Base-by-base conservation (phyloP, 2,888 invertebrate species). In the Callinectes sapidus region DNA sequence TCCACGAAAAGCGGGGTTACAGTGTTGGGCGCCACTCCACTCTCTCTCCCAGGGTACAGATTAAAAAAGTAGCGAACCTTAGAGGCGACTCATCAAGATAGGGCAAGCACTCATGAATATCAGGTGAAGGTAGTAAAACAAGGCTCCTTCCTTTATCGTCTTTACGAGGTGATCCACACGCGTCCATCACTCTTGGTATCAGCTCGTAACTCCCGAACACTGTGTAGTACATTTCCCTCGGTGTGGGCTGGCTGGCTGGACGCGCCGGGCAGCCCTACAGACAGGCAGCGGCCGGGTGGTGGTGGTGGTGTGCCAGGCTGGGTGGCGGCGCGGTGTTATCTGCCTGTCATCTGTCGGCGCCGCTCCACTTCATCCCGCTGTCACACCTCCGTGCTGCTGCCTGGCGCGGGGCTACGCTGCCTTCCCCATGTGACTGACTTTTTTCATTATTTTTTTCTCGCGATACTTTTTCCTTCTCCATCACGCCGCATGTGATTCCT, bases 331-430 rank as follows among this genome's bases (percentile, higher is more conserved):
- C 14, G 48, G 48, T 18, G 87, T 87, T 48, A 87, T 87, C 87
- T 87, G 42, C 87, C 87, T 87, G 87, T 87, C 87, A 87, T 87
- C 87, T 87, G 87, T 54, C 87, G 87, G 87, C 54, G 48, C 48
- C 87, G 87, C 87, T 87, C 42, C 87, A 42, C 87, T 87, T 54
- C 87, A 87, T 87, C 87, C 87, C 28, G 87, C 87, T 54, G 87
- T 87, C 87, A 87, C 87, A 54, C 87, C 87, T 54, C 87, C n/a
- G 42, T n/a, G 86, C 87, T 54, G 54, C 48, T 48, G 48, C 48
- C n/a, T 54, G 39, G 35, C 86, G 23, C 28, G 39, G 71, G 35
- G 81, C 81, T 35, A 35, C 81, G 2, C 81, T 35, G 35, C 81
- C 86, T 39, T 39, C 86, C 87, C 42, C 87, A 87, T 54, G 54